phyloP scores from a whole-genome alignment of 2,797 vertebrate genomes.

The Meriones psammophilus region DNA sequence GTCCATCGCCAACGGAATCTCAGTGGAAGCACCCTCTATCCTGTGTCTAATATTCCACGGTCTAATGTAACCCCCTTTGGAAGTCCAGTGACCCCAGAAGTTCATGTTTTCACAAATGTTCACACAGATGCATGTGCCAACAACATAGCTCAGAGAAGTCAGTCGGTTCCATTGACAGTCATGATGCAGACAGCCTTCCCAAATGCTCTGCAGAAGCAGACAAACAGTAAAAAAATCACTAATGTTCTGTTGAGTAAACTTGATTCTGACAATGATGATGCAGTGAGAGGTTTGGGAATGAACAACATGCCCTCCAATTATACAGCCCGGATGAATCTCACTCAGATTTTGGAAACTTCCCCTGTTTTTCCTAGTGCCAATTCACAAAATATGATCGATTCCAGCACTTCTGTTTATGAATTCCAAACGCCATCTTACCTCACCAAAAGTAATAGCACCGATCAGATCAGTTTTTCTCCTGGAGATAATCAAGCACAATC shows the following conservation, averaged over 20 bases:
- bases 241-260: conserved; percentile 96
- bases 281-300: conserved; percentile 94
- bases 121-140: conserved; percentile 91
- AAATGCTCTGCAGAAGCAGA: conserved; percentile 91
- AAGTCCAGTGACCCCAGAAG: conserved; percentile 93
- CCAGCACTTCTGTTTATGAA: conserved; percentile 94
- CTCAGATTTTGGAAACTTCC: conserved; percentile 97
- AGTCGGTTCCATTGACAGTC: conserved; percentile 96
- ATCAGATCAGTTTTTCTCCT: conserved; percentile 93
- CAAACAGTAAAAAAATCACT: conserved; percentile 93
- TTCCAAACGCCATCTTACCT: conserved; percentile 95
- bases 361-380: conserved; percentile 91
- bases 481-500: conserved; percentile 94
- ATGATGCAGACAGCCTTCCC: conserved; percentile 98
- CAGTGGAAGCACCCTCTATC: conserved; percentile 92
- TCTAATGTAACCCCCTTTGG: conserved; percentile 94
- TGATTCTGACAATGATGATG: conserved; percentile 93
- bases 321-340: conserved; percentile 98
- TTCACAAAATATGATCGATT: conserved; percentile 91
- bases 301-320: conserved; percentile 96
- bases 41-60: conserved; percentile 90
- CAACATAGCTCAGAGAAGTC: conserved; percentile 97
- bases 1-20: conserved; percentile 96
- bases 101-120: conserved; percentile 93
- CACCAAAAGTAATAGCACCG: conserved; percentile 93